phyloP scores from a whole-genome alignment of 2,113 vertebrate genomes.

The Notothenia coriiceps region DNA sequence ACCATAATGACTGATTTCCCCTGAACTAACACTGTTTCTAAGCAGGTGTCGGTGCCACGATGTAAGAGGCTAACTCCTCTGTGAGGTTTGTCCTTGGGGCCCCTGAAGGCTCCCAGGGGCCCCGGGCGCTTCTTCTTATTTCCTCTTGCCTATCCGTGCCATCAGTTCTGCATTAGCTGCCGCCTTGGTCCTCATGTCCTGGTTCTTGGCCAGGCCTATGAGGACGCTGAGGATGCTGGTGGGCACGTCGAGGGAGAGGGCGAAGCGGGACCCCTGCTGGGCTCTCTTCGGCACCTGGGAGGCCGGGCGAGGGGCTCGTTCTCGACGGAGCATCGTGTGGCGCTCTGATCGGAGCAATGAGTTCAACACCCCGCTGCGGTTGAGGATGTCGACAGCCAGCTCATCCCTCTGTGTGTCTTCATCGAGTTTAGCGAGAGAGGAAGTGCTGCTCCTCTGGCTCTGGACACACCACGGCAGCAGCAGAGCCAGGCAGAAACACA shows the following conservation, averaged over 20 bases:
- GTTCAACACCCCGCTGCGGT: slow-evolving; percentile 40
- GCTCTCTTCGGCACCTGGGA: slow-evolving; percentile 77
- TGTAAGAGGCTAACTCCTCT: slow-evolving; percentile 22
- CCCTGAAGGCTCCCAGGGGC: not conserved
- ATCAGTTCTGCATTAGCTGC: slow-evolving; percentile 88
- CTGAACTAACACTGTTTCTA: slow-evolving; percentile 50
- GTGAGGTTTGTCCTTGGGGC: slow-evolving; percentile 11
- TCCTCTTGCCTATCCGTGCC: slow-evolving; percentile 86
- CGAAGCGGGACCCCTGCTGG: slow-evolving; percentile 80
- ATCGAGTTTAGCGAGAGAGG: slow-evolving; percentile 31
- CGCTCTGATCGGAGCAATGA: slow-evolving; percentile 63
- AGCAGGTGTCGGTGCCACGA: slow-evolving; percentile 28
- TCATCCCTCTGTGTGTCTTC: slow-evolving; percentile 60
- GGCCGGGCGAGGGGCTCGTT: slow-evolving; percentile 40
- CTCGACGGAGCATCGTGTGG: slow-evolving; percentile 40
- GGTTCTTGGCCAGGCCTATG: slow-evolving; percentile 88
- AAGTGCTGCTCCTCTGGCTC: slow-evolving; percentile 55
- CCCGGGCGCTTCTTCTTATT: slow-evolving; percentile 65
- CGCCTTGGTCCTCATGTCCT: slow-evolving; percentile 87
- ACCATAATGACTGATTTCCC: slow-evolving; percentile 31
- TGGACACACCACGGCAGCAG: slow-evolving; percentile 71
- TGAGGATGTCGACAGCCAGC: slow-evolving; percentile 70
- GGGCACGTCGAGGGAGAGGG: slow-evolving; percentile 88
- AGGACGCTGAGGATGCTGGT: slow-evolving; percentile 87
- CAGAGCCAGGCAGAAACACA: slow-evolving; percentile 76